Base-by-base conservation (phyloP, 1,140 invertebrate species). In the Leptopilina clavipes region DNA sequence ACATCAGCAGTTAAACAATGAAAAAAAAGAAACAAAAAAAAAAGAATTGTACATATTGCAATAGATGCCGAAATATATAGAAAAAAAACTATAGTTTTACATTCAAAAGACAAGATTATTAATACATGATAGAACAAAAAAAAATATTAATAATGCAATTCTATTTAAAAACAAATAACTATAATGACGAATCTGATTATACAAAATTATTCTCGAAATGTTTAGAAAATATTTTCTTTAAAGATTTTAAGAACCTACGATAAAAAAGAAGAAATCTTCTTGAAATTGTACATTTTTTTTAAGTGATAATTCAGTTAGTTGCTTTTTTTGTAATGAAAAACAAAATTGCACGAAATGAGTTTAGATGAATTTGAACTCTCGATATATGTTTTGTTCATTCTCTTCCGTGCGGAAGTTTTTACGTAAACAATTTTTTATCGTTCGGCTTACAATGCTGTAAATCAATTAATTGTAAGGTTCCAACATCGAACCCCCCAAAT, bases 401-500 rank as follows among this genome's bases (percentile, higher is more conserved):
- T 65, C 59, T 65, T 65, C 59, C 25, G 25, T 65, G 59, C 22
- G 22, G 22, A 65, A 65, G 59, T 37, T 65, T 65, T 65, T 56
- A 7, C n/a, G 2, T 2, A 31, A 65, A 25, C 37, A 40, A 40
- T 40, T 40, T 31, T 22, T 65, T 65, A 65, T 37, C 25, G 59
- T 65, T 31, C 59, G 59, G 59, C 59, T 65, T 65, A 65, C 59
- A 65, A 65, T 65, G 59, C 59, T 65, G 59, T 65, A 65, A 31
- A 65, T 65, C 59, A 22, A 65, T 22, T 65, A 65, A 31, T 65
- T 37, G 12, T 65, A 65, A 65, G 59, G 59, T 65, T 65, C 25
- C 59, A 65, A 25, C 22, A 31, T 65, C 59, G 59, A 65, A 12
- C 59, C 59, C 25, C 25, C 1, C 5, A 31, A 54, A n/a, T n/a